Evolutionary conservation across 1,140 invertebrate species (phyloP).

Genomic region (Dryas iulia): DNA sequence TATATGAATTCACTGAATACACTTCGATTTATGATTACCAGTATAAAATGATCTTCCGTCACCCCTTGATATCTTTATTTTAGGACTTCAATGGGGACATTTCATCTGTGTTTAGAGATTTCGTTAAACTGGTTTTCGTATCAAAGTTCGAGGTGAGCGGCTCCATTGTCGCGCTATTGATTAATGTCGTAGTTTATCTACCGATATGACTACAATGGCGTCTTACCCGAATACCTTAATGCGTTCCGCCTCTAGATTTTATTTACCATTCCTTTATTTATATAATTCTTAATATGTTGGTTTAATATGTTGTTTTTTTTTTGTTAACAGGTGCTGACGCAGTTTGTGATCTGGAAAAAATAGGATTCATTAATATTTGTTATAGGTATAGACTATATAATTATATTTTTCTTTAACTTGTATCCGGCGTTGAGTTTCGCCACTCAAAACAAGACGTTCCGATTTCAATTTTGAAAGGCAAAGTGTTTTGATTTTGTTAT

Average conservation of each 20-base stretch:
- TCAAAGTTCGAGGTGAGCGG: conserved; percentile 65
- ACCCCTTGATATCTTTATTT: conserved; percentile 2
- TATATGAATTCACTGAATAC: conserved; percentile 61
- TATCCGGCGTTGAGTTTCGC: too few species aligned
- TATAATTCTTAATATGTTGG: conserved; percentile 40
- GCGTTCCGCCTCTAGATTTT: conserved; percentile 66
- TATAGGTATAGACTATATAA: too few species aligned
- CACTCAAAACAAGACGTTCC: too few species aligned
- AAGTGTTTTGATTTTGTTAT: too few species aligned
- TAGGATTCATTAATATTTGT: background rate
- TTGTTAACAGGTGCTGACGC: background rate
- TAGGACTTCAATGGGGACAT: background rate
- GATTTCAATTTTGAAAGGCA: too few species aligned
- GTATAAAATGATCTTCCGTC: conserved; percentile 37
- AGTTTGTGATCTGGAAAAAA: background rate
- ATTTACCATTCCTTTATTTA: conserved; percentile 63
- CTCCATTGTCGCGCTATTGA: conserved; percentile 71
- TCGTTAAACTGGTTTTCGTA: conserved; percentile 38
- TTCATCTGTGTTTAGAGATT: conserved; percentile 40
- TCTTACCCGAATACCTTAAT: conserved; percentile 73
- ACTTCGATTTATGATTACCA: conserved; percentile 40
- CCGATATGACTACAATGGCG: conserved; percentile 77
- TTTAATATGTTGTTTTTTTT: background rate
- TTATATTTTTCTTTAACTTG: too few species aligned
- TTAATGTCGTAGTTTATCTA: conserved; percentile 78